Percentiles rank a stretch among this genome's conserved stretches.
Conservation (phyloP, 2,113 vertebrate species). For the Phoxinus phoxinus region DNA sequence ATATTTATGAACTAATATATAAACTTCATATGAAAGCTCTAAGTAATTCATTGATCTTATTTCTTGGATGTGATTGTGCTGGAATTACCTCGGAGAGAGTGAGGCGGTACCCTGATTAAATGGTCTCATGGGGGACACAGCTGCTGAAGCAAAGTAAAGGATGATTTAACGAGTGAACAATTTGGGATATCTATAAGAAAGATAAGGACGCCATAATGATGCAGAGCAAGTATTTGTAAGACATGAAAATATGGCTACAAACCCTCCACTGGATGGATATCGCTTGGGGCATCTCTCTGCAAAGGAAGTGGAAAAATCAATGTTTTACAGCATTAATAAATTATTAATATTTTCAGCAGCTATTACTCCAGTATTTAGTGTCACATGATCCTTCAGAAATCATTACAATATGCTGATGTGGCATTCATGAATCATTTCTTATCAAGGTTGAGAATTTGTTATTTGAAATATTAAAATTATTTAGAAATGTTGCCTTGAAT, state of each 20-base stretch:
- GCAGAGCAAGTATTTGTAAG: background rate
- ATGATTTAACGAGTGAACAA: background rate
- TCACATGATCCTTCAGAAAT: background rate
- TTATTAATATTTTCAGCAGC: too few relatives aligned
- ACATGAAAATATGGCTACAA: slow-evolving; percentile 6
- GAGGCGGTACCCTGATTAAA: slow-evolving; percentile 8
- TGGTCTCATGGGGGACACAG: slow-evolving; percentile 34
- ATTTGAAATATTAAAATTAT: background rate
- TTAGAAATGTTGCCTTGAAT: background rate
- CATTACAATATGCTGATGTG: background rate
- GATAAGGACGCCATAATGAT: background rate
- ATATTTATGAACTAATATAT: background rate
- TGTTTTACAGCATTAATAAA: background rate
- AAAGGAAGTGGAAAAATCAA: background rate
- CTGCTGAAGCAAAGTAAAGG: slow-evolving; percentile 14
- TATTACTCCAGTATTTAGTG: background rate
- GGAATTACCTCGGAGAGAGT: slow-evolving; percentile 48
- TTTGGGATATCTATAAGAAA: background rate
- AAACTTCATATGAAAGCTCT: background rate
- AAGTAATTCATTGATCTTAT: background rate
- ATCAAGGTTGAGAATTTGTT: too few relatives aligned
- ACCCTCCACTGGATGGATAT: slow-evolving; percentile 8
- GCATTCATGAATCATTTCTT: too few relatives aligned
- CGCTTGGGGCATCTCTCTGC: slow-evolving; percentile 38
- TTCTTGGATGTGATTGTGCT: background rate